Base-by-base conservation (phyloP, 2,888 invertebrate species). In the Neelides folsomi region DNA sequence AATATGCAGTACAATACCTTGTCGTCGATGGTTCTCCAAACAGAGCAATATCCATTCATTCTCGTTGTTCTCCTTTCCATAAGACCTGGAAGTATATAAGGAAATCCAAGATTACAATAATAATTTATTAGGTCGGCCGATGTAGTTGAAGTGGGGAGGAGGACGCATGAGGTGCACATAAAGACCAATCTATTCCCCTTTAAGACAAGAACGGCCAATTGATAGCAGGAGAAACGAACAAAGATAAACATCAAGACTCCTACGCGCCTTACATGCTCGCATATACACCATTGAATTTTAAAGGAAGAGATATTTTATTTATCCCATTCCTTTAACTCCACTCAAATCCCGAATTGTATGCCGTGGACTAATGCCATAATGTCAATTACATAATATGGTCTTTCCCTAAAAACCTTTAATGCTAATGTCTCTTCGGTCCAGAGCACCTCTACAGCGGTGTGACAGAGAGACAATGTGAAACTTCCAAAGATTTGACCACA, bases 31-130 rank as follows among this genome's bases (percentile, higher is more conserved):
- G 19, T 56, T 54, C 35, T 58, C 56, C 52, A 60, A 47, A 44
- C 58, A 60, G 7, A 54, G 49, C n/a, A 55, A 49, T 39, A 58
- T 53, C 58, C 58, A 60, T 12, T 60, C 58, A 39, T 54, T 51
- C 51, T 58, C 55, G 39, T 55, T 54, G 44, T 54, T 54, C 51
- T 54, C 51, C 18, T 51, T 51, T 19, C 49, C 35, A 38, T 56
- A 59, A 10, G 56, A 55, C 38, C 59, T 59, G 52, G 38, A 47
- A 52, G 45, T 40, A 34, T 46, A 55, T 16, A 44, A 47, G 47
- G 34, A 41, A 50, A 20, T 16, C 13, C 13, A 27, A 52, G 12
- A 19, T 19, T 37, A 47, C 47, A 44, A 37, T 36, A 44, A 49
- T n/a, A 41, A 45, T 42, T 16, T 39, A 50, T 46, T 38, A 37